Conservation (phyloP, 2,797 vertebrate genomes). For the Halcyon chelicuti region DNA sequence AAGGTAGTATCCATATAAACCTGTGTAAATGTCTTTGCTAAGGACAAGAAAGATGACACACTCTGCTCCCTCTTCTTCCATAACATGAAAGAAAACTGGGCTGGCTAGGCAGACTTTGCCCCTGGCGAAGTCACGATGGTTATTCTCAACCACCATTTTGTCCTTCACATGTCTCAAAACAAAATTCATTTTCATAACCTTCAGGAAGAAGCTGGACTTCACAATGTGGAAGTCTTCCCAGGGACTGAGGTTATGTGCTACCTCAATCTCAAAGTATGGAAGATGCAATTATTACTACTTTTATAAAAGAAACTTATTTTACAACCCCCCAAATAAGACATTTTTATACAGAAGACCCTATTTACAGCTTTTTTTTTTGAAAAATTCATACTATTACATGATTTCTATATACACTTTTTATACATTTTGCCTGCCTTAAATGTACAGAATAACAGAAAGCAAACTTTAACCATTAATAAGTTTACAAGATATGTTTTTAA, state of each 20-base stretch:
- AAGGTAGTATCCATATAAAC: background rate
- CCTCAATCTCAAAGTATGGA: background rate
- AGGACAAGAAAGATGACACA: background rate
- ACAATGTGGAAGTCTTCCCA: background rate
- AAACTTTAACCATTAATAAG: background rate
- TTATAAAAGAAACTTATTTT: background rate
- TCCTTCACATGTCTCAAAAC: background rate
- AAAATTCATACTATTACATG: background rate
- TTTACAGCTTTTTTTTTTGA: background rate
- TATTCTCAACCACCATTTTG: background rate
- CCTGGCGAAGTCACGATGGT: background rate
- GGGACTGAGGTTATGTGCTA: fast-evolving
- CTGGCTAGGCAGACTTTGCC: background rate
- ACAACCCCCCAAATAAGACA: background rate
- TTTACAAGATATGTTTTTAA: background rate
- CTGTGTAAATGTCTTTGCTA: background rate
- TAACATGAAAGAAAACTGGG: background rate
- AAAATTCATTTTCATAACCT: background rate
- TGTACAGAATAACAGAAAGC: background rate
- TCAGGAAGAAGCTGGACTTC: background rate
- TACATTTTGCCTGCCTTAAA: background rate
- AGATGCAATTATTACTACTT: background rate
- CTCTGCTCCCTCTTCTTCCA: background rate
- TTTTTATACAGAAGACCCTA: background rate
- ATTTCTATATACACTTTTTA: constrained; percentile 7